Evolutionary conservation across 2,888 invertebrate genomes (phyloP).

Genomic region (Metallyticus violacea): DNA sequence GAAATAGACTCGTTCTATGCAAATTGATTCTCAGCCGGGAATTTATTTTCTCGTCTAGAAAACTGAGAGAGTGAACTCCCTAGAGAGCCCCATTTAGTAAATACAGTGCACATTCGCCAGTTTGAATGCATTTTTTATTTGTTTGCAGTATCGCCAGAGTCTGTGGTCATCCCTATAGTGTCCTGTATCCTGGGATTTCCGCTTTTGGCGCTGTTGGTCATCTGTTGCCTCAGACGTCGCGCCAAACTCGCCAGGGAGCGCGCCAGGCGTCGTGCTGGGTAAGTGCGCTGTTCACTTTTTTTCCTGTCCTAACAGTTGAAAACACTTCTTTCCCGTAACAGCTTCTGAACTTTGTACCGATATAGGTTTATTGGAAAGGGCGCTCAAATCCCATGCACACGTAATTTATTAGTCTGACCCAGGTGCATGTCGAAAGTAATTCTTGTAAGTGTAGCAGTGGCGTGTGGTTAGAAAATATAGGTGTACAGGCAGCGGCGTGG

Average conservation of each 20-base stretch:
- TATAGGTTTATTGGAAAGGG: neutral
- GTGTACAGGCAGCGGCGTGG: no score
- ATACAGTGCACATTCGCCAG: neutral
- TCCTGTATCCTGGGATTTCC: conserved; percentile 90
- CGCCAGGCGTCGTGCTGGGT: conserved; percentile 62
- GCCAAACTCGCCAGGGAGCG: conserved; percentile 82
- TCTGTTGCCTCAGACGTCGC: conserved; percentile 79
- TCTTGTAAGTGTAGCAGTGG: neutral
- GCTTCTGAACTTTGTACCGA: neutral
- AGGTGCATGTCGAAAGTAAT: neutral
- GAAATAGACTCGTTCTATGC: no score
- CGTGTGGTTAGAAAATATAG: neutral
- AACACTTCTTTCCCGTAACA: neutral
- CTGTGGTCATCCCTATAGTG: conserved; percentile 83
- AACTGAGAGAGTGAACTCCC: no score
- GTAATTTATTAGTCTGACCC: neutral
- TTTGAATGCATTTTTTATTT: neutral
- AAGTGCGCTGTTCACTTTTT: conserved; percentile 25
- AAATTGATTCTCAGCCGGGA: no score
- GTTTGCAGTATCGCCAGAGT: conserved; percentile 78
- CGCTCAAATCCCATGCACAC: neutral
- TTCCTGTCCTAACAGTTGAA: neutral
- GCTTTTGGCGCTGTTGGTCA: conserved; percentile 77
- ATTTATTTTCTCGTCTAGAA: no score
- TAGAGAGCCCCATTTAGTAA: neutral